phyloP scores from a whole-genome alignment of 2,888 invertebrate genomes.

The Drosophila hawaiiensis region DNA sequence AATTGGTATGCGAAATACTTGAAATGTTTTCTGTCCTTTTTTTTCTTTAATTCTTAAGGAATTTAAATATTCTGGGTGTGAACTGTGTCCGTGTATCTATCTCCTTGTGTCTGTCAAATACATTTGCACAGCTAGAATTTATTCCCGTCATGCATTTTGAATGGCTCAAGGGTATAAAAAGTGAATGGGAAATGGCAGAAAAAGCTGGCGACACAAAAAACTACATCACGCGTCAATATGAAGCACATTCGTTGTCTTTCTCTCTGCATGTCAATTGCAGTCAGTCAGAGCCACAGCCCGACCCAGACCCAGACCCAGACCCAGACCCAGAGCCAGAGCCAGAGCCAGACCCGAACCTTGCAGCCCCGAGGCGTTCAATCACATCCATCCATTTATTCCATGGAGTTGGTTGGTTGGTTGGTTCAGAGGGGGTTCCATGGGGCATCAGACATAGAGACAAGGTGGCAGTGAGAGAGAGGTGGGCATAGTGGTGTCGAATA shows the following conservation, averaged over 20 bases:
- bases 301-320: not conserved
- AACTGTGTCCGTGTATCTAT: not conserved
- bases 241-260: conserved; percentile 30
- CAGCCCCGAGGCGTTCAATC: conserved; percentile 13
- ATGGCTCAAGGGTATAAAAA: not conserved
- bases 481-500: not conserved
- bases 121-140: not conserved
- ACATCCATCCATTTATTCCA: not conserved
- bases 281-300: not conserved
- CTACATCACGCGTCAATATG: conserved; percentile 6
- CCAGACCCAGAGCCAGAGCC: not conserved
- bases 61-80: not conserved
- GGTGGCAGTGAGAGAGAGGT: too few species aligned
- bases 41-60: fast-evolving
- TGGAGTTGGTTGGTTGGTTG: not conserved
- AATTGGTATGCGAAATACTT: not conserved
- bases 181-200: not conserved
- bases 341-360: not conserved
- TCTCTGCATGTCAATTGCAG: conserved; percentile 61
- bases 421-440: not conserved
- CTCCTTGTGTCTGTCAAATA: not conserved
- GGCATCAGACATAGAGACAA: not conserved
- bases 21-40: not conserved
- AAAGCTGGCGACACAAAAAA: conserved; percentile 1
- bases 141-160: not conserved